Evolutionary conservation across 2,888 invertebrate species (phyloP).

Genomic region (Callosobruchus maculatus): DNA sequence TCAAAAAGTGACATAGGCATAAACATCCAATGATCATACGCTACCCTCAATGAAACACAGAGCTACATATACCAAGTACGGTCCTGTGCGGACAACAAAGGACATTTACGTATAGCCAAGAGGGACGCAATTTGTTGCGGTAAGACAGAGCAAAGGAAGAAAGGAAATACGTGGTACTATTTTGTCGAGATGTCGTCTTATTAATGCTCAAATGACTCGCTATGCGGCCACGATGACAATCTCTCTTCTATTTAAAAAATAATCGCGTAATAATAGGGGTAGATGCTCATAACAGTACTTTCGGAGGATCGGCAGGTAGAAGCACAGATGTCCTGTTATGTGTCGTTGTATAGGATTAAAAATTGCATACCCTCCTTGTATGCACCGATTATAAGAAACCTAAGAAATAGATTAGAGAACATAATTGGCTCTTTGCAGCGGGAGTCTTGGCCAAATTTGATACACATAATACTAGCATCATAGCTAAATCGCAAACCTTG

Average conservation of each 20-base stretch:
- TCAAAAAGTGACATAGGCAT: no score
- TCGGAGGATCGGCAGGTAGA: neutral
- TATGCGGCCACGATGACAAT: neutral
- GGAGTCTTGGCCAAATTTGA: neutral
- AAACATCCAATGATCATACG: no score
- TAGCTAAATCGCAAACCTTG: no score
- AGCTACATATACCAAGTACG: no score
- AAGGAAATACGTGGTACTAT: constrained; percentile 34
- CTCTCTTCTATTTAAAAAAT: constrained; percentile 2
- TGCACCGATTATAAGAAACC: neutral
- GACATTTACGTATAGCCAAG: neutral
- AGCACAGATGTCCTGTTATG: neutral
- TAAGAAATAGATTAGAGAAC: neutral
- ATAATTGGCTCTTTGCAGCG: neutral
- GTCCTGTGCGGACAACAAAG: neutral
- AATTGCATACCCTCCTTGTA: neutral
- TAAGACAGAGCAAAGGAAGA: constrained; percentile 34
- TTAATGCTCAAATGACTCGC: neutral
- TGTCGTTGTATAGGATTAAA: neutral
- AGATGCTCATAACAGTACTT: neutral
- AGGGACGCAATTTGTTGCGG: constrained; percentile 47
- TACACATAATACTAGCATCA: no score
- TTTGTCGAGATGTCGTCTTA: neutral
- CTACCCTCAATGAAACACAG: no score
- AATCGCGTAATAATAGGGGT: constrained; percentile 6